Base-by-base conservation (phyloP, 2,797 vertebrate genomes). In the Rachycentron canadum region DNA sequence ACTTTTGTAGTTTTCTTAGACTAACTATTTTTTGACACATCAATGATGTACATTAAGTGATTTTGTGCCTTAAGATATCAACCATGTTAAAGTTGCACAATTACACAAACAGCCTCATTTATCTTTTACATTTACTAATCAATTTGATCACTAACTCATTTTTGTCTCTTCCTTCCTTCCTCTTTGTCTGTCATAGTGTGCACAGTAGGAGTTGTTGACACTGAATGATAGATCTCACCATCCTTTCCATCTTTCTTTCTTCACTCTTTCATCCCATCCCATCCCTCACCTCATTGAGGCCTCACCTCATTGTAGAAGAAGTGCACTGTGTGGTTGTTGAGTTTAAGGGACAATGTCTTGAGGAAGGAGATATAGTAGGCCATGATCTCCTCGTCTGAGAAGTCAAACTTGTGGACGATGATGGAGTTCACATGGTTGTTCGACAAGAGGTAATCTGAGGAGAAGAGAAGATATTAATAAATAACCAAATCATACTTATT, bases 231-330 rank as follows among this genome's bases (percentile, higher is more conserved):
- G 38, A 50, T 70, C 17, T 41, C 36, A 11, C 30, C 3, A 32
- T 45, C 49, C 45, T 26, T 47, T 9, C 32, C 9, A 3, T 41
- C 12, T 21, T 21, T 36, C 8, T 57, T 11, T 26, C 16, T 32
- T 28, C 7, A 34, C 45, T 40, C 14, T 16, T 13, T 41, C 3
- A 12, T 57, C n/a, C 40, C 36, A 14, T 8, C n/a, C n/a, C n/a
- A n/a, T n/a, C 25, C 1, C 3, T 38, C 30, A 4, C 40, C 43
- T 45, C 17, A 19, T 45, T 34, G 7, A 36, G 32, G 63, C 81
- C 96, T 97, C 86, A 99, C 98, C 97, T 99, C 98, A 2, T 99
- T 99, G 90, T 99, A 99, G 92, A 99, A 99, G 93, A 99, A 99
- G 90, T 99, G 98, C 41, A 99, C 98, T 0, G 98, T 99, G 90